A percentile compares a stretch with the other conserved stretches of the same genome.
These are phyloP conservation scores for Balaenoptera acutorostrata DNA, from an alignment of 2,113 vertebrate species.

Conservation along the genomic window DNA sequence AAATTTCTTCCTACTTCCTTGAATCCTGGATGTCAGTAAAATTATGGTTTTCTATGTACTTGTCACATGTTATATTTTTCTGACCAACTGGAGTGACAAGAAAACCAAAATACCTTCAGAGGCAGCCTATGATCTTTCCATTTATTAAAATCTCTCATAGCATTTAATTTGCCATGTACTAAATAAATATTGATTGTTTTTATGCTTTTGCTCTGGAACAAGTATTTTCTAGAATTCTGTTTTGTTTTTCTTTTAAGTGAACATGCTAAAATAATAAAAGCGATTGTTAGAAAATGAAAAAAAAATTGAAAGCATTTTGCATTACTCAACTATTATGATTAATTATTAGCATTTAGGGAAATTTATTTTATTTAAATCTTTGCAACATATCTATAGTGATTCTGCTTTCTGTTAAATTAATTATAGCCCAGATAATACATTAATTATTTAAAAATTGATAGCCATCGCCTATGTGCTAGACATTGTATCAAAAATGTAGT, in stretches of 20 bases:
- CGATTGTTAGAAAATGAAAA: not conserved
- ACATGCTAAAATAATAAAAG: not conserved
- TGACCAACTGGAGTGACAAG: not conserved
- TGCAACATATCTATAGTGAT: not conserved
- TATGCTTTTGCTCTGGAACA: not conserved
- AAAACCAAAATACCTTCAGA: not conserved
- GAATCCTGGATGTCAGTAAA: not conserved
- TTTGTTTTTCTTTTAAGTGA: not conserved
- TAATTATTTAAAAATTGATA: not conserved
- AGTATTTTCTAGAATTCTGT: not conserved
- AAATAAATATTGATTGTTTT: not conserved
- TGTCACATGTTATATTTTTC: not conserved
- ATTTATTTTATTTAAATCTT: not conserved
- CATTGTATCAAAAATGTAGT: not conserved
- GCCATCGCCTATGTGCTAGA: not conserved
- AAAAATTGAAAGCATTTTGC: not conserved
- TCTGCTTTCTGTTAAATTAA: not conserved
- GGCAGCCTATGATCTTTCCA: not conserved
- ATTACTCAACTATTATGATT: not conserved
- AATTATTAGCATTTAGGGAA: not conserved
- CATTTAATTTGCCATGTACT: not conserved
- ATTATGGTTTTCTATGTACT: not conserved
- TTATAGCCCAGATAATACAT: not conserved
- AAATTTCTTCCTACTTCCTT: not conserved
- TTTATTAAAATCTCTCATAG: not conserved